These are phyloP conservation scores for Meta bourneti DNA, from an alignment of 2,888 invertebrate genomes.

Conservation along the genomic window DNA sequence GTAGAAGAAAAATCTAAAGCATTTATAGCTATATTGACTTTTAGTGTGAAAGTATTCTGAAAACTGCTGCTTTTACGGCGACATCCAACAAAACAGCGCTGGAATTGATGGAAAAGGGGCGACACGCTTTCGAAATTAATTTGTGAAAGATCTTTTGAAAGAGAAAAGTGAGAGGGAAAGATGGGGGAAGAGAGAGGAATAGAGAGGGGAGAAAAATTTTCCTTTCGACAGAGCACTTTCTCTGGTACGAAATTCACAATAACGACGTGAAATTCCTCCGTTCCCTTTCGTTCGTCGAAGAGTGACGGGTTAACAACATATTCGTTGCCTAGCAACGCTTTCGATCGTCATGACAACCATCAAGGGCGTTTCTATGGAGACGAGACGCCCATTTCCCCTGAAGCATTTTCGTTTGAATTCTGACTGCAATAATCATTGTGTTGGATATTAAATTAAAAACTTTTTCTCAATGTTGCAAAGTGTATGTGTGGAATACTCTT, in stretches of 20 bases:
- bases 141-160: constrained; percentile 59
- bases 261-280: constrained; percentile 63
- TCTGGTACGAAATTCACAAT: constrained; percentile 53
- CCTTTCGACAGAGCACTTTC: constrained; percentile 57
- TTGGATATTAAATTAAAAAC: not conserved
- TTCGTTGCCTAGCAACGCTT: constrained; percentile 59
- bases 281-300: constrained; percentile 54
- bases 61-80: constrained; percentile 9
- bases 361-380: constrained; percentile 66
- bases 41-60: not conserved
- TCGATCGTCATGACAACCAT: constrained; percentile 48
- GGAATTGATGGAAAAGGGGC: constrained; percentile 27
- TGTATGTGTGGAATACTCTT: no score
- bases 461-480: not conserved
- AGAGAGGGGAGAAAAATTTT: constrained; percentile 38
- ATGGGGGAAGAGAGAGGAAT: not conserved
- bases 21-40: not conserved
- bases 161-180: not conserved
- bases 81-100: constrained; percentile 21
- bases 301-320: constrained; percentile 72
- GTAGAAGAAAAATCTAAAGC: not conserved
- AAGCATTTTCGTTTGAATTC: constrained; percentile 27
- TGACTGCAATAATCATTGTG: constrained; percentile 26
- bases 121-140: constrained; percentile 72
- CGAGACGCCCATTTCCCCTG: constrained; percentile 58